Evolutionary conservation across 1,140 invertebrate genomes (phyloP).

Genomic region (Lamellibrachia luymesi): DNA sequence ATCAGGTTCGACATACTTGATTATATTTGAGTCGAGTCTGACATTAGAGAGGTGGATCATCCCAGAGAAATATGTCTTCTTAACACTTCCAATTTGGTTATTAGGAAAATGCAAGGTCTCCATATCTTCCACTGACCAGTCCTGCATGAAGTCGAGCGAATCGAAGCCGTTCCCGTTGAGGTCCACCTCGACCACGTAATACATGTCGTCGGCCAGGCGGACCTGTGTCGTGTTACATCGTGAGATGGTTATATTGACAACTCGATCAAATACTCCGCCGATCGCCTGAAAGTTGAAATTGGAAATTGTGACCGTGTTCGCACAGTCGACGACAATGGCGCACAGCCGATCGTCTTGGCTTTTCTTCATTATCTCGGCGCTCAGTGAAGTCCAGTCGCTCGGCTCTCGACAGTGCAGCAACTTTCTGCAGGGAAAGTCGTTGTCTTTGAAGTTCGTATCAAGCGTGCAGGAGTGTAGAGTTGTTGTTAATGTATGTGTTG

Average conservation of each 20-base stretch:
- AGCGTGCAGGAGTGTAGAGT: too few relatives aligned
- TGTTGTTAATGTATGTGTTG: too few relatives aligned
- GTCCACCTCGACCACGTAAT: neutral
- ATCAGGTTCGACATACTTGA: neutral
- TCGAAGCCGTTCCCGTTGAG: neutral
- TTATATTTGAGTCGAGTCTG: neutral
- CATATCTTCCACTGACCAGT: neutral
- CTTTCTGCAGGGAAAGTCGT: neutral
- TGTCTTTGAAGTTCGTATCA: neutral
- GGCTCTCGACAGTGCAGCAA: neutral
- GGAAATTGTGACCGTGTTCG: neutral
- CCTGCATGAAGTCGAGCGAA: neutral
- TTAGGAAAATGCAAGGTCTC: neutral
- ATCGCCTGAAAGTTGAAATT: neutral
- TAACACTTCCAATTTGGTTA: neutral
- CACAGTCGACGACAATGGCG: neutral
- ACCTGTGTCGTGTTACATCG: neutral
- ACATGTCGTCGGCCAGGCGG: neutral
- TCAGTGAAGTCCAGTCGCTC: neutral
- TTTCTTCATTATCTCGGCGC: neutral
- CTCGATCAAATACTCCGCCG: neutral
- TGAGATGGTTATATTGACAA: neutral
- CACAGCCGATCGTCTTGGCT: neutral
- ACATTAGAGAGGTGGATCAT: neutral
- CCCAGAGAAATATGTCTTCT: neutral